Evolutionary conservation across 1,140 invertebrate genomes (phyloP).

Genomic region (Zophobas morio): DNA sequence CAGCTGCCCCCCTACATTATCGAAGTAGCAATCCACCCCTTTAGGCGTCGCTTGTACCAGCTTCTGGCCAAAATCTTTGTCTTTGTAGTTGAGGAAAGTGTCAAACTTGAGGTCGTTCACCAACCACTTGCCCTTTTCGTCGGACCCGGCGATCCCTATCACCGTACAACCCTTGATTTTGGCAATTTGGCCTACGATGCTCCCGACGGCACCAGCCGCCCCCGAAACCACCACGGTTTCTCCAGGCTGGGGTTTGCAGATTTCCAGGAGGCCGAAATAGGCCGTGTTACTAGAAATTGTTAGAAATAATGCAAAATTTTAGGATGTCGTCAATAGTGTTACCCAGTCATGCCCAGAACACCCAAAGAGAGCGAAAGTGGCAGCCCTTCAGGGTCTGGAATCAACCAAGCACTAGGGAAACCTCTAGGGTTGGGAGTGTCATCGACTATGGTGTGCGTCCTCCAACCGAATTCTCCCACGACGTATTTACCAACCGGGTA

Average conservation of each 20-base stretch:
- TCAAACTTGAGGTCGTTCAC: conserved; percentile 77
- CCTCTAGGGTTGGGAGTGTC: conserved; percentile 35
- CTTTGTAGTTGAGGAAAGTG: conserved; percentile 80
- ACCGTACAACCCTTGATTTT: conserved; percentile 80
- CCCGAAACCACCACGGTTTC: conserved; percentile 80
- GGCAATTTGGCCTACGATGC: conserved; percentile 79
- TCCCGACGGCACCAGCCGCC: conserved; percentile 80
- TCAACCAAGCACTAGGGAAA: conserved; percentile 44
- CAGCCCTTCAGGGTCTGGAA: conserved; percentile 56
- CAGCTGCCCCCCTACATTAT: conserved; percentile 81
- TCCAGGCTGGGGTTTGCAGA: conserved; percentile 77
- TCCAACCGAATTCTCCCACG: conserved; percentile 72
- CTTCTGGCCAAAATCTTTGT: conserved; percentile 68
- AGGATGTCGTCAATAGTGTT: conserved; percentile 45
- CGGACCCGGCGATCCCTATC: conserved; percentile 79
- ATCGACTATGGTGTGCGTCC: conserved; percentile 70
- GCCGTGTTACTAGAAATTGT: conserved; percentile 74
- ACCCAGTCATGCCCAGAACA: conserved; percentile 74
- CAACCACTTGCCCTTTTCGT: conserved; percentile 80
- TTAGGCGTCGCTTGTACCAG: conserved; percentile 76
- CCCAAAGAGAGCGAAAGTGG: conserved; percentile 70
- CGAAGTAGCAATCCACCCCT: conserved; percentile 82
- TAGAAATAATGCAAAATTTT: background rate
- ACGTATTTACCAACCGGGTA: conserved; percentile 70
- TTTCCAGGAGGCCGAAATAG: conserved; percentile 75